Evolutionary conservation across 2,113 vertebrate genomes (phyloP), one percentile per base, ranked within the genome.

Genomic region (Phylloscopus trochiloides): DNA sequence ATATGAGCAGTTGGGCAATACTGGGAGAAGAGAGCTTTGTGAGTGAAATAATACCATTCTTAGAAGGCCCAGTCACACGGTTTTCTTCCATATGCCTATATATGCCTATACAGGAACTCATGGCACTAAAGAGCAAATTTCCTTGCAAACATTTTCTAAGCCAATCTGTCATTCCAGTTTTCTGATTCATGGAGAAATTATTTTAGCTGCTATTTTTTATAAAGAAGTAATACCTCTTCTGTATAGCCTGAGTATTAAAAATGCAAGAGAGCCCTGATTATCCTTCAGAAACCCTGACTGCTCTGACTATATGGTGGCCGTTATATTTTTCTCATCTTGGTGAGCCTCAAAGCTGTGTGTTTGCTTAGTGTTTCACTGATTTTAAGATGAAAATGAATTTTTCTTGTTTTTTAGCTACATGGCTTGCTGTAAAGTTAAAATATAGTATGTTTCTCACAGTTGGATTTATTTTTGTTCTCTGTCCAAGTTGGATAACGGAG

Each of bases 401-500:
- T 5, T 76, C 0, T 38, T 76, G 10, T 8, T 91, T 86, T 75
- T 31, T 43, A 55, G 10, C 47, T 85, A 22, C 29, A 22, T 68
- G 81, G 14, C 22, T 88, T 76, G 14, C 67, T 74, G 6, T 59
- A 43, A 70, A 92, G 15, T 65, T 72, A 52, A 78, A 85, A 82
- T 36, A 16, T 3, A 65, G 7, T 50, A 12, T 0, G 0, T 81
- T 85, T 92, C 77, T 90, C 63, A 86, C 17, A 16, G 20, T 51
- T 52, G 48, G 52, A 47, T 89, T 81, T 74, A 18, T 87, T 88
- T 96, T 68, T 86, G 47, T 92, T 96, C 74, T 94, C 24, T 71
- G 4, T 77, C 76, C 54, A 97, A 99, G 99, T 28, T 99, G 97
- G 99, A 99, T 97, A 99, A 99, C 52, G 98, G 99, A 93, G 99